These are phyloP conservation scores for Megalops atlanticus DNA, from an alignment of 2,113 vertebrate species.

Conservation along the genomic window DNA sequence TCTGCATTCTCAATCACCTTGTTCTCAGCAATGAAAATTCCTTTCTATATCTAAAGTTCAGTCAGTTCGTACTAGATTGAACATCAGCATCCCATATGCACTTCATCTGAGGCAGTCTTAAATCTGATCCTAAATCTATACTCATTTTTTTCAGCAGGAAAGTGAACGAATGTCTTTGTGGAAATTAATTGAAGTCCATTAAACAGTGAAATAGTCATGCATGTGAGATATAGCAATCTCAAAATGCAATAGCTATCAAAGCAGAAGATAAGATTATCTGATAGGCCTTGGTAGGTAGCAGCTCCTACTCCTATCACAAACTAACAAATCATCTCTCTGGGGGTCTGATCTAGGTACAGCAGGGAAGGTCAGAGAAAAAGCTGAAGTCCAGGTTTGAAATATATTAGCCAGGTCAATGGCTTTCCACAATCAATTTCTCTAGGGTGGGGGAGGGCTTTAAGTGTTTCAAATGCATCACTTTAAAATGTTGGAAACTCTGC, in stretches of 20 bases:
- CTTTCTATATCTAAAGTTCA: background rate
- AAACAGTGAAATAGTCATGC: background rate
- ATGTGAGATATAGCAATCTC: background rate
- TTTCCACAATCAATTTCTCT: background rate
- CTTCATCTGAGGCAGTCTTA: background rate
- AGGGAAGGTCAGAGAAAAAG: background rate
- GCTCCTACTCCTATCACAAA: background rate
- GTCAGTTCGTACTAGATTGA: background rate
- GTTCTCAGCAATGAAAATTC: background rate
- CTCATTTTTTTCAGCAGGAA: background rate
- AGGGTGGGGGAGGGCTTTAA: background rate
- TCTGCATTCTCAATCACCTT: background rate
- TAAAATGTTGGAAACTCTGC: background rate
- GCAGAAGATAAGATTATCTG: background rate
- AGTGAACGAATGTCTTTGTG: background rate
- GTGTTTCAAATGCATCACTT: background rate
- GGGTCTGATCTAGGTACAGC: background rate
- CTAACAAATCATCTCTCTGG: background rate
- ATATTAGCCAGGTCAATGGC: slow-evolving; percentile 8
- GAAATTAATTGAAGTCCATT: background rate
- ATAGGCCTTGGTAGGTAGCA: background rate
- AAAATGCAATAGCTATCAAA: background rate
- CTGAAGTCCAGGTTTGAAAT: slow-evolving; percentile 12
- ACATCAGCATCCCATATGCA: background rate
- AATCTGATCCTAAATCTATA: background rate